A percentile compares a stretch with the other conserved stretches of the same genome.
These are phyloP conservation scores for Pristionchus maxplancki DNA, from an alignment of 2,888 invertebrate genomes.

Conservation along the genomic window DNA sequence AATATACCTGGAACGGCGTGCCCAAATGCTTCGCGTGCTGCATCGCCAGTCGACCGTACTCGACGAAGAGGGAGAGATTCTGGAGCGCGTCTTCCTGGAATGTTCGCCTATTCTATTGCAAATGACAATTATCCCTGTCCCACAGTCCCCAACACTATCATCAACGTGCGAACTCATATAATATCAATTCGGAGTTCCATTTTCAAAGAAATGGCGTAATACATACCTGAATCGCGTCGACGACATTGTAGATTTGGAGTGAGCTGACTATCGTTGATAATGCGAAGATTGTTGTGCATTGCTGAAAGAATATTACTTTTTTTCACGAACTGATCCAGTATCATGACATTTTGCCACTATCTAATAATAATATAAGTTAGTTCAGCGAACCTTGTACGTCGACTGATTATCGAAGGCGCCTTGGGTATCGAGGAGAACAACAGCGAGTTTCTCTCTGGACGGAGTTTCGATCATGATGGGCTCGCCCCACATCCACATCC, in stretches of 20 bases:
- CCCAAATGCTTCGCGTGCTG: constrained; percentile 82
- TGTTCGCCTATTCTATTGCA: too few species aligned
- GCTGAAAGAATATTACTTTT: too few species aligned
- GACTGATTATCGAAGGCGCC: constrained; percentile 97
- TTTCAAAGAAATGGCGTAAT: too few species aligned
- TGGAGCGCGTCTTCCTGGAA: constrained; percentile 93
- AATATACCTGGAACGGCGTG: constrained; percentile 75
- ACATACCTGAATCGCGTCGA: constrained; percentile 89
- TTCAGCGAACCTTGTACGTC: constrained; percentile 82
- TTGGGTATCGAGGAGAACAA: constrained; percentile 89
- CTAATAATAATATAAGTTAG: too few species aligned
- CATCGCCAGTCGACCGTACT: constrained; percentile 95
- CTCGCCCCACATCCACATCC: constrained; percentile 78
- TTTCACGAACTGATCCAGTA: too few species aligned
- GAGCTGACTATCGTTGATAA: constrained; percentile 97
- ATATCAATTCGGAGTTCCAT: too few species aligned
- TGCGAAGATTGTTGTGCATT: constrained; percentile 98
- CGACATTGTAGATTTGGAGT: constrained; percentile 91
- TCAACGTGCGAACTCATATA: too few species aligned
- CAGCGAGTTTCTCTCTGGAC: constrained; percentile 72
- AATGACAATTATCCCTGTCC: too few species aligned
- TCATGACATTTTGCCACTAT: too few species aligned
- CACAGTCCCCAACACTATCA: too few species aligned
- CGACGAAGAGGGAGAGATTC: constrained; percentile 94
- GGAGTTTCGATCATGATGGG: constrained; percentile 76